Percentiles rank a stretch among this genome's conserved stretches.
Evolutionary conservation across 2,888 invertebrate species (phyloP).

Genomic region (Autographa pulchrina): DNA sequence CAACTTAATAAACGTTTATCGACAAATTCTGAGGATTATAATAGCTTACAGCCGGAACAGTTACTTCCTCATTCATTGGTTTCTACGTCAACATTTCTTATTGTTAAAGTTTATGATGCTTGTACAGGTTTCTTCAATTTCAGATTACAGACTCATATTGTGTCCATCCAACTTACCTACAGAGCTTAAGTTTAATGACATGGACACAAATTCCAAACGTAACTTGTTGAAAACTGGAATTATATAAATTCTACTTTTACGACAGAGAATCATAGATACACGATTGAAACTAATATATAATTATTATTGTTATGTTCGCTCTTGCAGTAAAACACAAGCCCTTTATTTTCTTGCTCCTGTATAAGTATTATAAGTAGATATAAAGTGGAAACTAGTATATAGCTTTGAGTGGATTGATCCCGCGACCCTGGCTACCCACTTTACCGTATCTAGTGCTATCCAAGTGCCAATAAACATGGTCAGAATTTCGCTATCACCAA

Average conservation of each 20-base stretch:
- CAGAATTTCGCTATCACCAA: neutral
- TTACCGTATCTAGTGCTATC: neutral
- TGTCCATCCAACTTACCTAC: neutral
- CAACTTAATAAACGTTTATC: too few species aligned
- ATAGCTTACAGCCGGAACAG: too few species aligned
- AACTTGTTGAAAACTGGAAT: neutral
- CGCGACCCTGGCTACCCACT: neutral
- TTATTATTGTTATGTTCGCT: neutral
- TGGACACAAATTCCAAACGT: neutral
- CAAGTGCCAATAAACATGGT: neutral
- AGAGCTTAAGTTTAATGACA: neutral
- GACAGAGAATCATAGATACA: neutral
- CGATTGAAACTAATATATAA: neutral
- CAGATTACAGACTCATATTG: too few species aligned
- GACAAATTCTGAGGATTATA: too few species aligned
- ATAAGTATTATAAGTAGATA: neutral
- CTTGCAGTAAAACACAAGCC: neutral
- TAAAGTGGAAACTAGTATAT: neutral
- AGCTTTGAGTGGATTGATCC: neutral
- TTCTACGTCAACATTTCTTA: too few species aligned
- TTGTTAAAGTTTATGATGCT: too few species aligned
- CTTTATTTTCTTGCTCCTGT: neutral
- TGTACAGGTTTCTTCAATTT: too few species aligned
- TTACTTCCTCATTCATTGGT: too few species aligned
- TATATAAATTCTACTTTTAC: neutral